Percentiles rank a stretch among this genome's conserved stretches.
These are phyloP conservation scores for Plutella xylostella DNA, from an alignment of 2,888 invertebrate species.

Conservation along the genomic window DNA sequence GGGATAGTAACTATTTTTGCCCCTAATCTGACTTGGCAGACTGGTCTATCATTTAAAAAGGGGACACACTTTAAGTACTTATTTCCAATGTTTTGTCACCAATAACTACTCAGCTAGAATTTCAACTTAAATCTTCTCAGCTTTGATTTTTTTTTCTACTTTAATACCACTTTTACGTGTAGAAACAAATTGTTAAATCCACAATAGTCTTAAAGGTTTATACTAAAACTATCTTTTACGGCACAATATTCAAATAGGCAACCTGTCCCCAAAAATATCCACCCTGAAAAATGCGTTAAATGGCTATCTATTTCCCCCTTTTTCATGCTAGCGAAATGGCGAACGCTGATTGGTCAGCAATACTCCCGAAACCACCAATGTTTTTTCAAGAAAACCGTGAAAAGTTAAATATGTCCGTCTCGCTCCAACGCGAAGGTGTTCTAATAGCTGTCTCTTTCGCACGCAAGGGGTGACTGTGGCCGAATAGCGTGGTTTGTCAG, in stretches of 20 bases:
- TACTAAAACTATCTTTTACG: too few relatives aligned
- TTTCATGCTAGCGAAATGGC: constrained; percentile 18
- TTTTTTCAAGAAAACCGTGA: constrained; percentile 41
- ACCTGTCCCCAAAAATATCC: too few relatives aligned
- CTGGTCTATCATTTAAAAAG: too few relatives aligned
- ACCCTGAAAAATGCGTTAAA: too few relatives aligned
- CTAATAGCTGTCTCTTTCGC: constrained; percentile 34
- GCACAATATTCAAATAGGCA: too few relatives aligned
- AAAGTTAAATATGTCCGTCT: constrained; percentile 37
- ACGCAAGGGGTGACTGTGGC: constrained; percentile 40
- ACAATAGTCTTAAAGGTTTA: too few relatives aligned
- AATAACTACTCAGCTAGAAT: background rate
- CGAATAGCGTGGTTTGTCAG: constrained; percentile 37
- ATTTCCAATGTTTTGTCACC: background rate
- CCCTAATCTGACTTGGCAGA: too few relatives aligned
- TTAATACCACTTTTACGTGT: too few relatives aligned
- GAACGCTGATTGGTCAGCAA: constrained; percentile 39
- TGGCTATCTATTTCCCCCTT: background rate
- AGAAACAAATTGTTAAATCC: too few relatives aligned
- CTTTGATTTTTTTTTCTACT: too few relatives aligned
- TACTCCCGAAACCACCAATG: constrained; percentile 32
- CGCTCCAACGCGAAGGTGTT: constrained; percentile 26
- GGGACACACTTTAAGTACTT: background rate
- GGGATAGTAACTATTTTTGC: too few relatives aligned
- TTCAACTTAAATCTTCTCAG: background rate